phyloP scores from a whole-genome alignment of 2,888 invertebrate genomes.

The Barypeithes pellucidus region DNA sequence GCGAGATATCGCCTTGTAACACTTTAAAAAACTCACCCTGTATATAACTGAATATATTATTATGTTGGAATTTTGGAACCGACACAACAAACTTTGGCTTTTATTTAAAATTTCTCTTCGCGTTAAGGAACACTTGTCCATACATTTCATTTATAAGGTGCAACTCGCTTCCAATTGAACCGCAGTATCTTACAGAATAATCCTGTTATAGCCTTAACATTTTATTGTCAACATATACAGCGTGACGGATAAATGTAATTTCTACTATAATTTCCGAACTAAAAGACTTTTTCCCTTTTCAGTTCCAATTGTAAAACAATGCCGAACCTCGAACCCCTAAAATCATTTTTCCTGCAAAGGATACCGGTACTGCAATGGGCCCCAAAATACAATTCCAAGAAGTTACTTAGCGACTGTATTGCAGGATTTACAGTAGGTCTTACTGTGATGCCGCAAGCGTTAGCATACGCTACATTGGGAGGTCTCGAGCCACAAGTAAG shows the following conservation, averaged over 20 bases:
- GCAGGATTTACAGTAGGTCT: slow-evolving; percentile 95
- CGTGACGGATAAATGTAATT: background rate
- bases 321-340: slow-evolving; percentile 52
- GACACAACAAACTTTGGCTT: too few species aligned
- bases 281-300: slow-evolving; percentile 16
- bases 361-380: slow-evolving; percentile 83
- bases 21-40: too few species aligned
- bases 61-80: too few species aligned
- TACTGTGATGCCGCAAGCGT: slow-evolving; percentile 93
- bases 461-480: slow-evolving; percentile 93
- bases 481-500: slow-evolving; percentile 88
- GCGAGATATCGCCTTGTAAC: too few species aligned
- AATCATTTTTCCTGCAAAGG: slow-evolving; percentile 67
- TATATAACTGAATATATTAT: too few species aligned
- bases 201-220: too few species aligned
- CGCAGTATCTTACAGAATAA: too few species aligned
- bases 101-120: too few species aligned
- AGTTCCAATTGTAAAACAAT: slow-evolving; percentile 41
- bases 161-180: too few species aligned
- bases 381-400: slow-evolving; percentile 82
- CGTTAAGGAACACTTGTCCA: too few species aligned
- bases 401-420: slow-evolving; percentile 87
- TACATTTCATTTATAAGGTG: too few species aligned
- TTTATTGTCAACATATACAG: background rate
- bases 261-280: background rate